Percentiles rank a stretch among this genome's conserved stretches.
Evolutionary conservation across 2,113 vertebrate species (phyloP).

Genomic region (Sinocyclocheilus anophthalmus): DNA sequence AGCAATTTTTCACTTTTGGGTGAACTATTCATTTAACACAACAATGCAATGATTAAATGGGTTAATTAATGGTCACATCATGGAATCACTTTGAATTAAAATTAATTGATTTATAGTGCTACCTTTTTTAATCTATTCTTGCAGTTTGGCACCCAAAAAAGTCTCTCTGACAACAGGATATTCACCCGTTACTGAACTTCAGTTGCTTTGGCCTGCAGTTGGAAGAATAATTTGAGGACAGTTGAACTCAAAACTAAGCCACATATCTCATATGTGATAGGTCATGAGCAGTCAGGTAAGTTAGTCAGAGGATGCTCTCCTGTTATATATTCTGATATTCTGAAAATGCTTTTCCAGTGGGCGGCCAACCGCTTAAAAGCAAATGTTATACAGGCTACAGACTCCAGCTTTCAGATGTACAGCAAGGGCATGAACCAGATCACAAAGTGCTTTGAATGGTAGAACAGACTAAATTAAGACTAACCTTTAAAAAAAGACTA

Average conservation of each 20-base stretch:
- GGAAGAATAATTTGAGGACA: slow-evolving; percentile 1
- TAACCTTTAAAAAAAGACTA: no score
- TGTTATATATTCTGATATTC: not conserved
- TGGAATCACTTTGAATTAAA: no score
- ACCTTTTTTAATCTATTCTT: not conserved
- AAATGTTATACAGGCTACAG: not conserved
- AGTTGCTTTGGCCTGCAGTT: not conserved
- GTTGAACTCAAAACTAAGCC: not conserved
- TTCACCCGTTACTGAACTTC: not conserved
- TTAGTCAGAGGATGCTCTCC: not conserved
- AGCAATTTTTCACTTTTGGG: not conserved
- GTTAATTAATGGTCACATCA: no score
- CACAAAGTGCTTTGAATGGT: not conserved
- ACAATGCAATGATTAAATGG: not conserved
- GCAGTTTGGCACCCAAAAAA: not conserved
- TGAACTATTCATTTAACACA: not conserved
- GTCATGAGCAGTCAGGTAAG: slow-evolving; percentile 23
- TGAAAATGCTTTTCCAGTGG: not conserved
- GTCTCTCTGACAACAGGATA: not conserved
- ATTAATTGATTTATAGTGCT: not conserved
- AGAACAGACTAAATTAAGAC: not conserved
- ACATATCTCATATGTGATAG: not conserved
- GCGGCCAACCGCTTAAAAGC: not conserved
- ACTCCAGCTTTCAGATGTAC: slow-evolving; percentile 1
- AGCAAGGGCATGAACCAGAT: not conserved